phyloP scores from a whole-genome alignment of 2,888 invertebrate genomes.

The Globia sparganii region DNA sequence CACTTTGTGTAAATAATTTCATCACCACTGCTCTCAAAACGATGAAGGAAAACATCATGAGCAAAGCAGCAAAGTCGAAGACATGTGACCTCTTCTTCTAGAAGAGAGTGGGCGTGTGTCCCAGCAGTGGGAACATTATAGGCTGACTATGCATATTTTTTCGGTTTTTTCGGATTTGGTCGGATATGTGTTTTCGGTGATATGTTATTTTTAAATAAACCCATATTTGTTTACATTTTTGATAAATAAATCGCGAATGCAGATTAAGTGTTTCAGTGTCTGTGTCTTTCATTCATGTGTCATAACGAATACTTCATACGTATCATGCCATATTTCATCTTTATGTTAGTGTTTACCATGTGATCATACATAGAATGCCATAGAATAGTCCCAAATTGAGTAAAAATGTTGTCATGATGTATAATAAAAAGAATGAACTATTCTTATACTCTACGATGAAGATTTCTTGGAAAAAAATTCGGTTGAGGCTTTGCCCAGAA shows the following conservation, averaged over 20 bases:
- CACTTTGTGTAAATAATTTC: too few relatives aligned
- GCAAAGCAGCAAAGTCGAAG: too few relatives aligned
- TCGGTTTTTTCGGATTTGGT: background rate
- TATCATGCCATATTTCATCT: constrained; percentile 37
- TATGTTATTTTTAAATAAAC: too few relatives aligned
- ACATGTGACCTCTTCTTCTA: too few relatives aligned
- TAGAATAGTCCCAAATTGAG: constrained; percentile 31
- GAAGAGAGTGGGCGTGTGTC: too few relatives aligned
- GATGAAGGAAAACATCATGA: too few relatives aligned
- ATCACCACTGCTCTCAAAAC: too few relatives aligned
- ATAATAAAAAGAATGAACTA: background rate
- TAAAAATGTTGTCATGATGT: background rate
- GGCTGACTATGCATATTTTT: background rate
- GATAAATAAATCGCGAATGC: too few relatives aligned
- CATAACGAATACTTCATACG: constrained; percentile 31
- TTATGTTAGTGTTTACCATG: constrained; percentile 28
- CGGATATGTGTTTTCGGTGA: background rate
- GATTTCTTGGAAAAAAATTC: background rate
- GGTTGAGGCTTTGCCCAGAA: too few relatives aligned
- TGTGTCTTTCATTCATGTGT: constrained; percentile 32
- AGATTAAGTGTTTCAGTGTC: constrained; percentile 25
- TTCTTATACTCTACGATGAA: background rate
- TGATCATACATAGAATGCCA: constrained; percentile 40
- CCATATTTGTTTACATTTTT: too few relatives aligned
- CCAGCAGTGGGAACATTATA: too few relatives aligned